Evolutionary conservation across 2,113 vertebrate genomes (phyloP), one percentile per base, ranked within the genome.

Genomic region (Hucho hucho): DNA sequence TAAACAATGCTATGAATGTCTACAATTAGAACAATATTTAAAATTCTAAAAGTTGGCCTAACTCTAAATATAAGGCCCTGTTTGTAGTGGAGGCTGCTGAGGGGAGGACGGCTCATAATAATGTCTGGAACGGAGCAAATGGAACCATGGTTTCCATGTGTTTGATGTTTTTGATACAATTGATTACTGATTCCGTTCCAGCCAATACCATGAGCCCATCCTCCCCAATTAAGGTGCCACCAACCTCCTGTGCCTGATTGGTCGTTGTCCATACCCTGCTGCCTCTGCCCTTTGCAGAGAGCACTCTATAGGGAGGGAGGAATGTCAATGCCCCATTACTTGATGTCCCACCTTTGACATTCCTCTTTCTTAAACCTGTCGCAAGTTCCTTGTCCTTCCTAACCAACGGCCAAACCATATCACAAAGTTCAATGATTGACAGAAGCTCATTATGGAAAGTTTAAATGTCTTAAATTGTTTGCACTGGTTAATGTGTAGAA

Each of bases 391-490:
- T 74, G 26, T 74, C 73, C 13, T 4, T 47, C 25, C 43, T 24
- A 20, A 29, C 47, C 47, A 24, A 74, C 22, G 47, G 73, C 26
- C 73, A 56, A 67, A 56, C 46, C 64, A 58, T 14, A 56, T 29
- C 14, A 13, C 47, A 18, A 49, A 26, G 32, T 61, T n/a, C 61
- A 74, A 74, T 74, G 14, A 53, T 74, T 65, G 63, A 74, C 72
- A 65, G 72, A 18, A 24, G 22, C 16, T 74, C 59, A 74, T 65
- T 65, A 65, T 65, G 32, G 37, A 64, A 73, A 12, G 37, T 73
- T 64, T 46, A 59, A 46, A 43, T 37, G 37, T 20, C 9, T 58
- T 32, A 7, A 43, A 73, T 22, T 22, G 43, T 43, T 46, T 29
- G 53, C 53, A 4, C 29, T n/a, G 28, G 70, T 72, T 64, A 74